phyloP scores from a whole-genome alignment of 2,888 invertebrate species.

The Seira sanloemensis region DNA sequence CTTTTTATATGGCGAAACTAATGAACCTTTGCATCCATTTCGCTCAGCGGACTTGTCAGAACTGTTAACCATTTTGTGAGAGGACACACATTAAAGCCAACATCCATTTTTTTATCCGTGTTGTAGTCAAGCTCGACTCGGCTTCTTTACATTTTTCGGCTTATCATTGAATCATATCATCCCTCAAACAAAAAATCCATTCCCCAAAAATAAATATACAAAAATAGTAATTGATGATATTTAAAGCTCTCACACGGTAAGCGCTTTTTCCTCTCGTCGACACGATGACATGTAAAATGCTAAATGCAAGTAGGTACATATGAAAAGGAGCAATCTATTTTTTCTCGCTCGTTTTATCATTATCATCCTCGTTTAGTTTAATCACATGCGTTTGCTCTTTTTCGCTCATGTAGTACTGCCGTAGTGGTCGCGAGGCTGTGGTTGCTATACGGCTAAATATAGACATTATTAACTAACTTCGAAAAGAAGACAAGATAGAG shows the following conservation, averaged over 20 bases:
- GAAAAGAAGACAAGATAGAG: conserved; percentile 32
- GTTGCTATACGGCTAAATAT: conserved; percentile 51
- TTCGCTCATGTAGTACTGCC: neutral
- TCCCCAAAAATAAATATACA: conserved; percentile 16
- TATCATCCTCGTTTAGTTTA: conserved; percentile 5
- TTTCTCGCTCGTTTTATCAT: neutral
- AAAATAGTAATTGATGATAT: neutral
- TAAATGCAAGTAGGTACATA: neutral
- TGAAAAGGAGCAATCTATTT: conserved; percentile 12
- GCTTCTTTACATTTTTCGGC: conserved; percentile 13
- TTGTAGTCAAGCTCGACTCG: too few species aligned
- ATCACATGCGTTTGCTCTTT: conserved; percentile 14
- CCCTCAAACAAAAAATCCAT: conserved; percentile 9
- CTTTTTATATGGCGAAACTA: neutral
- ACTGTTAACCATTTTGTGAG: neutral
- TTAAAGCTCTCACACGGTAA: neutral
- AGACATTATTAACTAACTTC: conserved; percentile 49
- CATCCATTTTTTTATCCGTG: too few species aligned
- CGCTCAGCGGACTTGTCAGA: neutral
- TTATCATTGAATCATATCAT: conserved; percentile 16
- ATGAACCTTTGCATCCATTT: conserved; percentile 10
- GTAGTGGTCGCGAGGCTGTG: neutral
- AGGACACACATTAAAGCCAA: neutral
- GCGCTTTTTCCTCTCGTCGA: neutral
- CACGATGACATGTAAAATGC: neutral